These are phyloP conservation scores for Archips xylosteana DNA, from an alignment of 2,888 invertebrate genomes.

Conservation along the genomic window DNA sequence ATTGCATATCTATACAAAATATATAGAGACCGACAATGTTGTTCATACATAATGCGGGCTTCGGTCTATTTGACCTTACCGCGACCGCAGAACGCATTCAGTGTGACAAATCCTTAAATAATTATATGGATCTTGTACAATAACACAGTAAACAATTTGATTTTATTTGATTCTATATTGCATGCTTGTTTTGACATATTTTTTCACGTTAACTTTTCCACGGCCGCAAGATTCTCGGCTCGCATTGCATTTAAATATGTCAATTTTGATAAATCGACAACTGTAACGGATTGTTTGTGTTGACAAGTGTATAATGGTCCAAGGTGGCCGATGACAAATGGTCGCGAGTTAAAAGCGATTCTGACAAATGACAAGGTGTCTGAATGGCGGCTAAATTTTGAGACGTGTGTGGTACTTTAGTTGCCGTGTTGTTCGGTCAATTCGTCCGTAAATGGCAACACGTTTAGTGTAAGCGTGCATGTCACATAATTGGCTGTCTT, in stretches of 20 bases:
- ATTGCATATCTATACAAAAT: too few relatives aligned
- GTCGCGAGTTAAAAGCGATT: constrained; percentile 21
- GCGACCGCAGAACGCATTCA: too few relatives aligned
- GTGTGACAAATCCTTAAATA: too few relatives aligned
- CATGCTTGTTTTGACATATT: neutral
- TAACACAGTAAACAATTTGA: too few relatives aligned
- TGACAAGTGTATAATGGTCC: constrained; percentile 39
- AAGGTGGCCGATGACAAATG: constrained; percentile 36
- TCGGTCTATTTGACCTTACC: too few relatives aligned
- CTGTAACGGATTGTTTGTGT: constrained; percentile 40
- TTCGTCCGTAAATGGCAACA: constrained; percentile 30
- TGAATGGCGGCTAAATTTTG: constrained; percentile 28
- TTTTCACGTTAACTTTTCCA: constrained; percentile 16
- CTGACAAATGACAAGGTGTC: constrained; percentile 37
- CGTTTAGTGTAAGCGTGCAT: neutral
- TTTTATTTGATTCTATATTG: neutral
- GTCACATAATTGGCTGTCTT: neutral
- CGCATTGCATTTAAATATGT: constrained; percentile 36
- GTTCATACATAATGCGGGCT: too few relatives aligned
- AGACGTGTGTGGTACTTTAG: constrained; percentile 3
- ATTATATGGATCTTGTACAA: too few relatives aligned
- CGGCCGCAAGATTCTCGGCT: constrained; percentile 25
- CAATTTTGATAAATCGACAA: constrained; percentile 41
- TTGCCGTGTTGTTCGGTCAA: constrained; percentile 28
- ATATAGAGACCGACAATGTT: too few relatives aligned